Conservation (phyloP, 2,797 vertebrate genomes). For the Falco columbarius region DNA sequence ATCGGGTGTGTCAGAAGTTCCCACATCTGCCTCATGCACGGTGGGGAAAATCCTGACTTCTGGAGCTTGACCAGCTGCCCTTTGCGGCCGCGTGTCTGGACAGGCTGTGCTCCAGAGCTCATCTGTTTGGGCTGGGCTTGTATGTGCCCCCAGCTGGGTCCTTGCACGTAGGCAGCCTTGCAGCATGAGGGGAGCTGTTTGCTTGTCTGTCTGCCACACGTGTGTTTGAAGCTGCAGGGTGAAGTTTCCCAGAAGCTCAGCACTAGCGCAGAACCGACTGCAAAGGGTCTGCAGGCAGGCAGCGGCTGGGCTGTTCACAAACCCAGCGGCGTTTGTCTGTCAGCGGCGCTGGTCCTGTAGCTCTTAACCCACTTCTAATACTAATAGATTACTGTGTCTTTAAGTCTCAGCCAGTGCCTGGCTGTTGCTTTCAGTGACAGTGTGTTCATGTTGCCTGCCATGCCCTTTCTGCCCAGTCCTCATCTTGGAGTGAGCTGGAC, state of each 20-base stretch:
- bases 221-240: background rate
- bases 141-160: accelerated
- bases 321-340: background rate
- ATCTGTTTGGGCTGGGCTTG: accelerated
- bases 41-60: background rate
- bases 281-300: background rate
- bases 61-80: background rate
- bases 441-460: background rate
- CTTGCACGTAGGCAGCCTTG: background rate
- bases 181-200: too few species aligned
- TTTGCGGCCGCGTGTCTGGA: accelerated
- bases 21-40: background rate
- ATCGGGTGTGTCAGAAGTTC: background rate
- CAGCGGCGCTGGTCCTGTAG: background rate
- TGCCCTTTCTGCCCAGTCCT: background rate
- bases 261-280: accelerated
- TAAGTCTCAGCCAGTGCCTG: background rate
- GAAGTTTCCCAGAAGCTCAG: background rate
- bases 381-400: background rate
- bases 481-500: background rate
- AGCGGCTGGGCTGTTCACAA: background rate
- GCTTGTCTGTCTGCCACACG: background rate
- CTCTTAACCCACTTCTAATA: background rate
- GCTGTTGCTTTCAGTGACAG: background rate
- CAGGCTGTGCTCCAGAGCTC: background rate